These are phyloP conservation scores for Hofmannophila pseudospretella DNA, from an alignment of 2,888 invertebrate species.

Conservation along the genomic window DNA sequence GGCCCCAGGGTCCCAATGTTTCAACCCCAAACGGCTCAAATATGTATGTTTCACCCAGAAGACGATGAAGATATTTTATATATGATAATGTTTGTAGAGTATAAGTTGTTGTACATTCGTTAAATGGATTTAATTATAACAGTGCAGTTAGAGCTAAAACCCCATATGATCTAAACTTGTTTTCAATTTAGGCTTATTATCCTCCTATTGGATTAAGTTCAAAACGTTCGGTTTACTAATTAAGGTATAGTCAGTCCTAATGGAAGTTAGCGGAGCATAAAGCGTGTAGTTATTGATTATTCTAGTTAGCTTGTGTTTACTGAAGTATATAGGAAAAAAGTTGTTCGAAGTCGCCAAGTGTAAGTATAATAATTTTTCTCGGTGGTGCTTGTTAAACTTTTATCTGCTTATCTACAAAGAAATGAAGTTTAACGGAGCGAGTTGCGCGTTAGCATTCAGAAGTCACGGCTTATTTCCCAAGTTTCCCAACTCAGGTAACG, in stretches of 20 bases:
- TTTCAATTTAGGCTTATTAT: not conserved
- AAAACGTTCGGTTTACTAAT: too few relatives aligned
- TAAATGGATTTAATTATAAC: not conserved
- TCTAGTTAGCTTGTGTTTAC: not conserved
- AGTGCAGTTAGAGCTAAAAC: not conserved
- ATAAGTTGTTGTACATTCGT: too few relatives aligned
- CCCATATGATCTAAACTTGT: not conserved
- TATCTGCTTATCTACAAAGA: slow-evolving; percentile 31
- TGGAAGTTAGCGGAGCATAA: not conserved
- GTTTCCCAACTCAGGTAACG: slow-evolving; percentile 37
- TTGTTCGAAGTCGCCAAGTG: not conserved
- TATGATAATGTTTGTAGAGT: too few relatives aligned
- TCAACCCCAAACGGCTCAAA: too few relatives aligned
- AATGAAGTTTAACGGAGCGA: slow-evolving; percentile 41
- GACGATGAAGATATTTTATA: too few relatives aligned
- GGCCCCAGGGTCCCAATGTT: too few relatives aligned
- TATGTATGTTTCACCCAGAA: too few relatives aligned
- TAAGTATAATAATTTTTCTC: slow-evolving; percentile 30
- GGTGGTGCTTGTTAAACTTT: slow-evolving; percentile 36
- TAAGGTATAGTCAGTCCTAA: not conserved
- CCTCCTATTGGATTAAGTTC: too few relatives aligned
- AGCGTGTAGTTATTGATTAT: not conserved
- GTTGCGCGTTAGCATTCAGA: slow-evolving; percentile 47
- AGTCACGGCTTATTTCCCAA: slow-evolving; percentile 51
- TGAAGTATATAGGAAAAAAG: not conserved